phyloP scores from a whole-genome alignment of 1,140 invertebrate genomes.

The Zaprionus gabonicus region DNA sequence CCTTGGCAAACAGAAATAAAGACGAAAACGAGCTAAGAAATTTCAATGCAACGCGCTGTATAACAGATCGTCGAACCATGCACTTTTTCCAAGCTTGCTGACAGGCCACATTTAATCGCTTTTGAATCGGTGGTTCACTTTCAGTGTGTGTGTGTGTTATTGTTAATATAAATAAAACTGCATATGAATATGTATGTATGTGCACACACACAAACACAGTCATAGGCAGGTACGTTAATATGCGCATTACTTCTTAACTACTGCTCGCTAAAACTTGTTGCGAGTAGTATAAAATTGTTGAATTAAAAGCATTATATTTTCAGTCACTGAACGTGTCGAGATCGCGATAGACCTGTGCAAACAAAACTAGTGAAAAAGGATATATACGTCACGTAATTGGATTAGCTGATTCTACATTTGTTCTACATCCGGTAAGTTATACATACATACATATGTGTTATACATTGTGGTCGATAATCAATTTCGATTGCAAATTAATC shows the following conservation, averaged over 20 bases:
- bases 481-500: not conserved
- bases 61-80: constrained; percentile 37
- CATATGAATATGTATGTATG: not conserved
- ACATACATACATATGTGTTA: not conserved
- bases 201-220: not conserved
- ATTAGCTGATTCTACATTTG: constrained; percentile 35
- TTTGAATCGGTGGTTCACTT: constrained; percentile 12
- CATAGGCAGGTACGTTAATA: constrained; percentile 21
- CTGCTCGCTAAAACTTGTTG: constrained; percentile 16
- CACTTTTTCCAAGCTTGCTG: constrained; percentile 33
- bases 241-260: constrained; percentile 44
- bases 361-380: constrained; percentile 16
- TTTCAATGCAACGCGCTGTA: constrained; percentile 24
- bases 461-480: not conserved
- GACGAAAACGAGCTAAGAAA: not conserved
- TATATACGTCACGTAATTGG: constrained; percentile 19
- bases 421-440: constrained; percentile 44
- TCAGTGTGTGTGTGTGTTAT: not conserved
- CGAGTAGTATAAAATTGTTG: constrained; percentile 69
- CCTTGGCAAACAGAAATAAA: not conserved
- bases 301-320: constrained; percentile 69
- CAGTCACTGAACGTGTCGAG: constrained; percentile 52
- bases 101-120: constrained; percentile 38
- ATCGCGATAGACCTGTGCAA: constrained; percentile 44
- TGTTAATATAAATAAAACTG: not conserved